Base-by-base conservation (phyloP, 2,113 vertebrate species). In the Euleptes europaea region DNA sequence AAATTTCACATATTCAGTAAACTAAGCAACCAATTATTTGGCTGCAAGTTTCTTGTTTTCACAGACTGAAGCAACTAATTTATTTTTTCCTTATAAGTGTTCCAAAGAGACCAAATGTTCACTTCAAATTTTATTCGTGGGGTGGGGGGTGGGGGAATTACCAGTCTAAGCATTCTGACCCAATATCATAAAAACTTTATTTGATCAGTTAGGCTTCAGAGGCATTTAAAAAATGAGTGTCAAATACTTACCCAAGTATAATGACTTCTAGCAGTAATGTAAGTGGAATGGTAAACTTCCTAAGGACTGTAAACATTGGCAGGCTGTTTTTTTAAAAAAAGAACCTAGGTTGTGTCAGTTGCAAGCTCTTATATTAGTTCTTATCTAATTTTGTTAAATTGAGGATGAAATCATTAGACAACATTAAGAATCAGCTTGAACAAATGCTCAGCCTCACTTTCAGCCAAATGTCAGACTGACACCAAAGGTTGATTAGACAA, bases 231-330 rank as follows among this genome's bases (percentile, higher is more conserved):
- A 80, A 88, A 71, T 13, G 3, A 67, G 73, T 23, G 14, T 44
- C 83, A 73, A 83, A 90, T 31, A 90, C 88, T 96, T 93, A 99
- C 98, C 97, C 95, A 49, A 99, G 95, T 88, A 99, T 88, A 91
- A 96, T 94, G 65, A 95, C 92, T 94, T 99, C 98, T 95, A 99
- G 93, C 21, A 98, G 93, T 92, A 99, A 97, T 47, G 98, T 99
- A 90, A 99, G 96, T 83, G 98, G 91, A 92, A 99, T 98, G 82
- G 98, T 97, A 95, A 99, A 99, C 92, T 99, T 99, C 89, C 98
- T 95, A 91, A 99, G 95, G 19, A 98, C 98, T 35, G 98, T 99
- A 94, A 99, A 99, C 98, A 99, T 99, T 42, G 98, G 98, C 91
- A 99, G 96, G 92, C 98, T 99, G 97, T 84, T 49, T 78, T 78